Evolutionary conservation across 2,113 vertebrate species (phyloP).

Genomic region (Pelecanoides urinatrix): DNA sequence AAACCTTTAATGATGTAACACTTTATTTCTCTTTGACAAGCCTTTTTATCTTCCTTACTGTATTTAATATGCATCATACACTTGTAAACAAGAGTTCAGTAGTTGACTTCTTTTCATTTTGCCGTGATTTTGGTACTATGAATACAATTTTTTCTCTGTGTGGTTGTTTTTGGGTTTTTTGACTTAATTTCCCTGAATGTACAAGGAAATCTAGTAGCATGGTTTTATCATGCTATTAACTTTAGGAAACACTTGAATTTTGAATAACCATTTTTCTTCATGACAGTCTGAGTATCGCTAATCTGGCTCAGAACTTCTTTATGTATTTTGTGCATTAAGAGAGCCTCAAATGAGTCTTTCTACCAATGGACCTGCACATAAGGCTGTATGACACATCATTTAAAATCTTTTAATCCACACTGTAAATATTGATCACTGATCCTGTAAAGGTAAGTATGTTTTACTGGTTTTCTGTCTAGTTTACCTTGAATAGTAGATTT

Average conservation of each 20-base stretch:
- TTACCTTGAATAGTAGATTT: not conserved
- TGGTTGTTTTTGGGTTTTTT: not conserved
- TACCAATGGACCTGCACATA: not conserved
- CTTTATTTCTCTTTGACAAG: conserved; percentile 21
- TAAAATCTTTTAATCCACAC: not conserved
- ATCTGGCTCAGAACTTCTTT: not conserved
- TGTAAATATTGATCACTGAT: not conserved
- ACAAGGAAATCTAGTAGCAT: not conserved
- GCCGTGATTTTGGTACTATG: not conserved
- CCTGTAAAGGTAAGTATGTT: not conserved
- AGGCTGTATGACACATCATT: not conserved
- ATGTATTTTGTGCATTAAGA: not conserved
- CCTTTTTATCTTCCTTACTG: not conserved
- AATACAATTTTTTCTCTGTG: not conserved
- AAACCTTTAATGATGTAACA: conserved; percentile 19
- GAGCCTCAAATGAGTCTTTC: not conserved
- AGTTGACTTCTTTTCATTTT: not conserved
- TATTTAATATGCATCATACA: not conserved
- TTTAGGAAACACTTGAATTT: not conserved
- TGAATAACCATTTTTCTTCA: not conserved
- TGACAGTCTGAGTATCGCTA: not conserved
- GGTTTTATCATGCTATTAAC: not conserved
- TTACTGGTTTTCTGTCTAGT: not conserved
- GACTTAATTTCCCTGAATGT: not conserved
- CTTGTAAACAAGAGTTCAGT: not conserved